These are phyloP conservation scores for Virgularia gustaviana DNA, from an alignment of 92 coral and sea anemone species.

Conservation along the genomic window DNA sequence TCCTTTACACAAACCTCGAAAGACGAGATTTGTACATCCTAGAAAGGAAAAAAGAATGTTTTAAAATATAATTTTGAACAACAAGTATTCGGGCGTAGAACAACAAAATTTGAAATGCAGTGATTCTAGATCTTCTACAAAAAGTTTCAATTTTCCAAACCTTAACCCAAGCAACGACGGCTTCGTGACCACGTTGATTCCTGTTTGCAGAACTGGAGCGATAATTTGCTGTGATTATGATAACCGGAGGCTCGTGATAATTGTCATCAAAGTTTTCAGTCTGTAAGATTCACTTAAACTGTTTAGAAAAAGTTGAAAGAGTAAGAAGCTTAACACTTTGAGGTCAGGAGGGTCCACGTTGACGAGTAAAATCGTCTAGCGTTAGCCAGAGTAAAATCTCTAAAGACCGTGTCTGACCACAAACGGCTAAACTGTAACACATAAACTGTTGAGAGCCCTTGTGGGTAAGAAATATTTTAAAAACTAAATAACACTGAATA, in stretches of 20 bases:
- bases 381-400: background rate
- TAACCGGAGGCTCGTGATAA: slow-evolving; percentile 59
- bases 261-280: slow-evolving; percentile 48
- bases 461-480: no score
- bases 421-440: background rate
- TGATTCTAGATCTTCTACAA: background rate
- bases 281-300: no score
- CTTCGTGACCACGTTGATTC: no score
- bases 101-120: background rate
- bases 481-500: no score
- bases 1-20: slow-evolving; percentile 68
- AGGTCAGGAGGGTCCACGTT: no score
- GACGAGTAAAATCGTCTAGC: no score
- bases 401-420: background rate
- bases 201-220: background rate
- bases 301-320: no score
- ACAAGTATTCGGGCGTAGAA: background rate
- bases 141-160: background rate
- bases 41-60: background rate
- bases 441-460: no score
- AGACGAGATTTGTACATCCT: slow-evolving; percentile 54
- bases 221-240: slow-evolving; percentile 57
- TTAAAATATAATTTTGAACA: background rate
- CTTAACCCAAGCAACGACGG: slow-evolving; percentile 22
- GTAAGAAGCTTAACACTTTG: no score